Base-by-base conservation (phyloP, 2,113 vertebrate species). In the Psophia crepitans region DNA sequence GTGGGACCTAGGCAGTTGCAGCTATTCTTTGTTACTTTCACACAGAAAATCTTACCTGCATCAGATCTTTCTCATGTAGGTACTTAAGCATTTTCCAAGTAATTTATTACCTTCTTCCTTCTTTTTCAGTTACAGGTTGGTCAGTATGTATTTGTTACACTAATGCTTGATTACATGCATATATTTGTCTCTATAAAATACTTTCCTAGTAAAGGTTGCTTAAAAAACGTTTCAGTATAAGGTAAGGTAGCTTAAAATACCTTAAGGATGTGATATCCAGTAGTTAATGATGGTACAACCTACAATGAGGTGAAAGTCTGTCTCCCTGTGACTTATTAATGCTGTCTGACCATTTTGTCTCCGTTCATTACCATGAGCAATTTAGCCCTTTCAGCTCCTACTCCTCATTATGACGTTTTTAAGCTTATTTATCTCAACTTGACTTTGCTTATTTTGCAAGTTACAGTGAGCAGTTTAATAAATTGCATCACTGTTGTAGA, bases 371-470 rank as follows among this genome's bases (percentile, higher is more conserved):
- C 54, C 60, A 30, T 39, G 37, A 54, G 23, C 37, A 88, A 53
- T 82, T 61, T 60, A 76, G 33, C 24, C 19, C 48, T 82, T 95
- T 77, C 56, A 68, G 60, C 83, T 87, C n/a, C 76, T 74, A 15
- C 65, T 79, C 16, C 44, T 87, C 53, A 43, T 92, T 80, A 64
- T 65, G 79, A 69, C 28, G 70, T 71, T 78, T 90, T 86, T 35
- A 92, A 63, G 39, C 22, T 84, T 91, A 73, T 88, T 94, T 84
- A 78, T 89, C 21, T 70, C 64, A 78, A 6, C 56, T 37, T 5
- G 7, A 10, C 33, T 84, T 90, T 78, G 84, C 73, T 88, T 90
- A 73, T 88, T 93, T 94, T 96, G 41, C 71, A 93, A 86, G 51
- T 83, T 66, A 26, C 51, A 51, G 27, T 13, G 33, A 89, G 30